phyloP scores from a whole-genome alignment of 1,140 invertebrate genomes.

The Atta cephalotes region DNA sequence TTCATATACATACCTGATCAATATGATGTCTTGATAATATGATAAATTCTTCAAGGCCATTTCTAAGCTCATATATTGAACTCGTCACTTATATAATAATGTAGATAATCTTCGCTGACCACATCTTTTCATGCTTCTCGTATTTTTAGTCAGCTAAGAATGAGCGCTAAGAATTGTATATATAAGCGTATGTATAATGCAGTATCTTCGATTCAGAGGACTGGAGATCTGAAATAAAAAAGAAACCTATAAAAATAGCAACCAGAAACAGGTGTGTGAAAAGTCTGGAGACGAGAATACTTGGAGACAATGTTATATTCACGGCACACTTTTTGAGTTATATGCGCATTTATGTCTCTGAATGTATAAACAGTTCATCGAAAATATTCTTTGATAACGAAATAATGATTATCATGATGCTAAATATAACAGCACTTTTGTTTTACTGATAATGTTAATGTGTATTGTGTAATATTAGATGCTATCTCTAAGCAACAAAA shows the following conservation, averaged over 20 bases:
- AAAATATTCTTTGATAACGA: neutral
- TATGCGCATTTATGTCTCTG: neutral
- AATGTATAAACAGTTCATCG: neutral
- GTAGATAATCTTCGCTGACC: neutral
- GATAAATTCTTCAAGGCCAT: constrained; percentile 41
- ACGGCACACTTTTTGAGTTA: neutral
- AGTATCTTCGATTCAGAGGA: neutral
- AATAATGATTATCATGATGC: neutral
- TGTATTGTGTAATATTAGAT: neutral
- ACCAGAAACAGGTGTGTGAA: neutral
- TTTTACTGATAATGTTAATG: neutral
- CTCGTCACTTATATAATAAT: neutral
- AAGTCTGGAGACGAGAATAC: neutral
- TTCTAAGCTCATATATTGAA: constrained; percentile 29
- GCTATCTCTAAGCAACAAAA: constrained; percentile 10
- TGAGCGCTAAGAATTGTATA: neutral
- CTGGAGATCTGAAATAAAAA: constrained; percentile 31
- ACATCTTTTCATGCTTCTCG: neutral
- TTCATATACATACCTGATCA: constrained; percentile 22
- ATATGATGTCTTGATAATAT: neutral
- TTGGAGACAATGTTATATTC: neutral
- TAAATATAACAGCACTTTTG: neutral
- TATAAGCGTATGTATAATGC: neutral
- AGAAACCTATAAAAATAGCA: neutral
- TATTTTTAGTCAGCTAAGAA: neutral